Conservation (phyloP, 2,797 vertebrate species). For the Salmo trutta region DNA sequence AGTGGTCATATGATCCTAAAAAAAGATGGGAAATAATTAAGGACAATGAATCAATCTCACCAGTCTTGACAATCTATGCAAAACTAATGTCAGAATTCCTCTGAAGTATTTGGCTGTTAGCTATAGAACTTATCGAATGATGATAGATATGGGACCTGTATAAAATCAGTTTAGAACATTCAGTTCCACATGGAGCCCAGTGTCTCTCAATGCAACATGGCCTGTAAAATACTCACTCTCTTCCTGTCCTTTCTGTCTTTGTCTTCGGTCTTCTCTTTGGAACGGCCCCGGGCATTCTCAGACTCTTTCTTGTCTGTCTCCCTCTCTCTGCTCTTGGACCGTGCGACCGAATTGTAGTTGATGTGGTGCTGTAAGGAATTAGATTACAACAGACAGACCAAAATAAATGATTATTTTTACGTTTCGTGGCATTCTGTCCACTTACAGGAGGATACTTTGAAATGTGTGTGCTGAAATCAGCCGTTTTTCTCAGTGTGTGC, state of each 20-base stretch:
- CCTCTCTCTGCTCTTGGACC: conserved; percentile 97
- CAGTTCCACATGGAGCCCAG: background rate
- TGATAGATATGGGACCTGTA: background rate
- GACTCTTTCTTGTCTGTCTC: conserved; percentile 96
- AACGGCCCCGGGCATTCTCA: conserved; percentile 89
- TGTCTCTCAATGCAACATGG: background rate
- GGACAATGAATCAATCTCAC: background rate
- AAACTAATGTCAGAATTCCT: background rate
- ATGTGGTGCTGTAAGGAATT: conserved; percentile 87
- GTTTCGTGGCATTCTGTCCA: background rate
- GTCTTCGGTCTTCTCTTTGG: conserved; percentile 93
- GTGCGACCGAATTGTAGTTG: conserved; percentile 90
- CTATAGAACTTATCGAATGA: background rate
- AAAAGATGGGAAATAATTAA: conserved; percentile 35
- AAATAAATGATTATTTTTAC: background rate
- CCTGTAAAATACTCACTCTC: conserved; percentile 81
- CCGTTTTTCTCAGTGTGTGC: background rate
- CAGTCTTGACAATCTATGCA: background rate
- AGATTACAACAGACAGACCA: conserved; percentile 18
- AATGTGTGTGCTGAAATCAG: background rate
- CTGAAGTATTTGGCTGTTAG: background rate
- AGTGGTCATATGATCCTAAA: conserved; percentile 84
- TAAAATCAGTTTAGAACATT: background rate
- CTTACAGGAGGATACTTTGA: background rate
- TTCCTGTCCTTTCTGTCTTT: conserved; percentile 90